phyloP scores from a whole-genome alignment of 1,140 invertebrate species.

The Phthorimaea operculella region DNA sequence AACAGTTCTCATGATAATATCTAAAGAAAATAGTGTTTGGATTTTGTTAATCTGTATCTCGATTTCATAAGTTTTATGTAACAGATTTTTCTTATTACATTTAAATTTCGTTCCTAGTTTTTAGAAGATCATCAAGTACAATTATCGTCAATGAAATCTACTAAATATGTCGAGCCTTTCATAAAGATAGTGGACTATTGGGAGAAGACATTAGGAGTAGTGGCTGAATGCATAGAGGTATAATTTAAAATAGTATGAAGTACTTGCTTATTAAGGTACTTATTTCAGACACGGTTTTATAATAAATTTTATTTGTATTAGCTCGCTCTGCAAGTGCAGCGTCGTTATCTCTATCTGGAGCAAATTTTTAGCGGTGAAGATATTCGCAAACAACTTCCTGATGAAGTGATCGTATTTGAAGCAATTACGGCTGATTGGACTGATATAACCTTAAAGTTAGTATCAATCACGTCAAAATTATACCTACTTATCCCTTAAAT shows the following conservation, averaged over 20 bases:
- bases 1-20: no score
- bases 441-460: conserved; percentile 73
- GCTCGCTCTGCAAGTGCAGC: conserved; percentile 79
- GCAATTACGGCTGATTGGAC: conserved; percentile 77
- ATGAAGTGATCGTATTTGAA: conserved; percentile 81
- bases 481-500: no score
- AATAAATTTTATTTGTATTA: conserved; percentile 14
- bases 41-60: no score
- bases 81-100: no score
- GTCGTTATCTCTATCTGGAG: conserved; percentile 85
- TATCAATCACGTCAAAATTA: neutral
- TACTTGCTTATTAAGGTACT: conserved; percentile 61
- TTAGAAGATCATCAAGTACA: conserved; percentile 81
- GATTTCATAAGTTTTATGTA: no score
- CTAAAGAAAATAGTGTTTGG: no score
- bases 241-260: conserved; percentile 4
- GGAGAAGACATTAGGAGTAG: conserved; percentile 82
- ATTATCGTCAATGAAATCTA: conserved; percentile 86
- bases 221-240: conserved; percentile 81
- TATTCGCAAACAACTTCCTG: conserved; percentile 84
- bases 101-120: conserved; percentile 32
- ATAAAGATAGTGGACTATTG: conserved; percentile 82
- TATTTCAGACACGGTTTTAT: no score
- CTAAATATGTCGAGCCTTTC: conserved; percentile 87
- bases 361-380: conserved; percentile 88